These are phyloP conservation scores for Drosophila mayaguana DNA, from an alignment of 2,888 invertebrate genomes.

Conservation along the genomic window DNA sequence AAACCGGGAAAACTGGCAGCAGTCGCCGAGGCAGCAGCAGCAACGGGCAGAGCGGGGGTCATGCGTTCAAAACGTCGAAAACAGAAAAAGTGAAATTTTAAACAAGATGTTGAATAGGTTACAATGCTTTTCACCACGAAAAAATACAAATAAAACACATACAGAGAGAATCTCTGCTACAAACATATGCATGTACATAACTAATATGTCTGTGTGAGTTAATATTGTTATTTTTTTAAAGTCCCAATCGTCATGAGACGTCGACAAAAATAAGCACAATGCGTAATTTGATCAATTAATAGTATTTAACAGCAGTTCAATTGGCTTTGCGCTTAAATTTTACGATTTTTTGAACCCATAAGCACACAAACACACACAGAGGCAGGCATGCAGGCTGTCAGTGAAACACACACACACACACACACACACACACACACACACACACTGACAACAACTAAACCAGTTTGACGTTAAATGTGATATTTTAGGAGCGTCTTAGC, in stretches of 20 bases:
- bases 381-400: not conserved
- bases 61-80: conserved; percentile 30
- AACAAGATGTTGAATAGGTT: conserved; percentile 43
- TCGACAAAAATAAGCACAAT: conserved; percentile 31
- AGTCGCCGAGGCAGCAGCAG: conserved; percentile 1
- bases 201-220: not conserved
- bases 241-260: conserved; percentile 16
- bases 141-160: not conserved
- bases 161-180: conserved; percentile 25
- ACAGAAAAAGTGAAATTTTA: conserved; percentile 73
- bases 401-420: conserved; percentile 8
- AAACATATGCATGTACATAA: not conserved
- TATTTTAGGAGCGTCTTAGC: conserved; percentile 37
- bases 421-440: conserved; percentile 15
- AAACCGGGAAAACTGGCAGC: conserved; percentile 50
- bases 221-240: conserved; percentile 28
- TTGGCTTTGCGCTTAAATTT: conserved; percentile 22
- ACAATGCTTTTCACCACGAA: conserved; percentile 38
- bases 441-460: conserved; percentile 42
- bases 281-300: conserved; percentile 45
- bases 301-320: conserved; percentile 33
- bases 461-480: conserved; percentile 60
- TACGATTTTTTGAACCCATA: conserved; percentile 15
- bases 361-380: conserved; percentile 6
- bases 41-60: conserved; percentile 29